phyloP scores from a whole-genome alignment of 2,888 invertebrate genomes.

The Pachycephus smyrnensis region DNA sequence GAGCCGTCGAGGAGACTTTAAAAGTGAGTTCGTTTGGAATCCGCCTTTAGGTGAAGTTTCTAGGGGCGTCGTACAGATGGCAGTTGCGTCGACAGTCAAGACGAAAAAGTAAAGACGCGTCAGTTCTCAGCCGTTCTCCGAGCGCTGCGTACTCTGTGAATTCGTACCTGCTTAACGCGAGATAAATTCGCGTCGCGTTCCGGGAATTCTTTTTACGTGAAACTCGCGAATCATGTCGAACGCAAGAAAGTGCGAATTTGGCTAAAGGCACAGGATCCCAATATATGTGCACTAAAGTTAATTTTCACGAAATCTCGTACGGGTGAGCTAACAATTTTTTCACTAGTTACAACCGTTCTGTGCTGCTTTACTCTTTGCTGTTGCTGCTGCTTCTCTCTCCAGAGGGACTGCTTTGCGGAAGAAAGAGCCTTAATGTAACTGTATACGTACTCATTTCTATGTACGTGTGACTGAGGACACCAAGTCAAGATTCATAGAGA shows the following conservation, averaged over 20 bases:
- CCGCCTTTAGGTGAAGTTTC: neutral
- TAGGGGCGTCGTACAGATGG: neutral
- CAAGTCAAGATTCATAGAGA: neutral
- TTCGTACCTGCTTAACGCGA: neutral
- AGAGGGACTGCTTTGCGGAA: neutral
- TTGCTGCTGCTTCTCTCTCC: neutral
- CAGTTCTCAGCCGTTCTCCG: conserved; percentile 51
- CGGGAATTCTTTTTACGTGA: neutral
- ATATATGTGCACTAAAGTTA: conserved; percentile 7
- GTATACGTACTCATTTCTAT: neutral
- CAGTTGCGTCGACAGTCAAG: conserved; percentile 25
- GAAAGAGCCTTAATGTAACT: neutral
- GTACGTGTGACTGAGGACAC: neutral
- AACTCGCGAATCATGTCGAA: conserved; percentile 39
- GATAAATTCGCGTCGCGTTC: neutral
- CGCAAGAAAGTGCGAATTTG: conserved; percentile 45
- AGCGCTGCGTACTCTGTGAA: neutral
- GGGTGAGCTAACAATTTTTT: neutral
- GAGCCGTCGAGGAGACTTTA: neutral
- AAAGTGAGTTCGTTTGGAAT: neutral
- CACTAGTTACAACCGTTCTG: neutral
- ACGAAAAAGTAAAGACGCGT: conserved; percentile 34
- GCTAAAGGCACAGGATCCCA: conserved; percentile 25
- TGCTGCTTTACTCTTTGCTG: neutral
- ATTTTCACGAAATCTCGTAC: conserved; percentile 2